phyloP scores from a whole-genome alignment of 2,888 invertebrate species.

The Andrena dorsata region DNA sequence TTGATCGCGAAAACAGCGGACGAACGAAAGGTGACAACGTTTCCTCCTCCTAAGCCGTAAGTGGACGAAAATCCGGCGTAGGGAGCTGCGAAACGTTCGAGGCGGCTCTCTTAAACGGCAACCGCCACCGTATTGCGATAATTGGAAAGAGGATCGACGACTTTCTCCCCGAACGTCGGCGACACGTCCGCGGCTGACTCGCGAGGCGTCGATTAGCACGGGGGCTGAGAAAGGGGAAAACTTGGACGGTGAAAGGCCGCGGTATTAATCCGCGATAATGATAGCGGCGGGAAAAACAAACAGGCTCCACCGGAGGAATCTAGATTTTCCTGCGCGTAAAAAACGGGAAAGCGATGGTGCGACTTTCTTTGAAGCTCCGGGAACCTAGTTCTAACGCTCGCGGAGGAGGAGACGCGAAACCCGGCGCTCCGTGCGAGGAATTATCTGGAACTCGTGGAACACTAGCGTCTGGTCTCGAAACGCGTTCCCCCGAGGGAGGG shows the following conservation, averaged over 20 bases:
- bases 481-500: not conserved
- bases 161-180: constrained; percentile 43
- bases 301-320: constrained; percentile 23
- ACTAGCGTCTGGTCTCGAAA: not conserved
- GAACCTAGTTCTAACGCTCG: not conserved
- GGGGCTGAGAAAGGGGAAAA: constrained; percentile 31
- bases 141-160: constrained; percentile 40
- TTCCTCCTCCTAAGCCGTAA: too few relatives aligned
- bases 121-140: constrained; percentile 22
- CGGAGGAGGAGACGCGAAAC: not conserved
- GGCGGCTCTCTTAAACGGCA: constrained; percentile 7
- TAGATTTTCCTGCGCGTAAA: constrained; percentile 38
- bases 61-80: not conserved
- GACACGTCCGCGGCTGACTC: constrained; percentile 1
- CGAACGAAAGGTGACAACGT: not conserved
- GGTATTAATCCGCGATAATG: constrained; percentile 35
- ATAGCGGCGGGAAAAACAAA: constrained; percentile 19
- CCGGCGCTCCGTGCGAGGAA: not conserved
- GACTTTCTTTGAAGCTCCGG: constrained; percentile 25
- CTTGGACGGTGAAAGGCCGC: constrained; percentile 43
- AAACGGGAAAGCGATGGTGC: constrained; percentile 28
- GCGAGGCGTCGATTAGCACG: constrained; percentile 29
- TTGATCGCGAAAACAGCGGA: constrained; percentile 8
- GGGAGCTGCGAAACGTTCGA: not conserved
- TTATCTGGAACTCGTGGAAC: not conserved